Base-by-base conservation (phyloP, 2,113 vertebrate species). In the Mystacornis crossleyi region DNA sequence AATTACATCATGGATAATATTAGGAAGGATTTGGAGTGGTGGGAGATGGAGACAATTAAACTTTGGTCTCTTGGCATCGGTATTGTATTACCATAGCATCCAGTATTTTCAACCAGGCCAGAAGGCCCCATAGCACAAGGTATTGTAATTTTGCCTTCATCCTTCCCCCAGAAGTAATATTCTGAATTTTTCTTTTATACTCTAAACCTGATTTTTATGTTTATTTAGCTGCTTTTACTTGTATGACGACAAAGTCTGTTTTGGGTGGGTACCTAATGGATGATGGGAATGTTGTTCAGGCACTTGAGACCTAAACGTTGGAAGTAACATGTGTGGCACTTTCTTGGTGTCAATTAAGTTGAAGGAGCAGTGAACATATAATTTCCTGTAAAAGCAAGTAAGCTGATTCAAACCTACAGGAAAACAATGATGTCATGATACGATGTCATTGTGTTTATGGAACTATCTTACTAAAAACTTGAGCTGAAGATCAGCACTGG, bases 221-320 rank as follows among this genome's bases (percentile, higher is more conserved):
- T 94, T 90, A 89, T 86, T 92, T 96, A 93, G 60, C 75, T 95
- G 71, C 66, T 54, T 96, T 61, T 70, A 40, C 65, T 84, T 78
- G 21, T 13, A 62, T 50, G 55, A 78, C 4, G 38, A 60, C 34
- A 43, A 88, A 83, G 28, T 78, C 43, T 55, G 31, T 18, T 71
- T 67, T 83, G 38, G 88, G 79, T 90, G 92, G 71, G 43, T 88
- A 86, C 40, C 58, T 90, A 61, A 70, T 21, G 51, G 64, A 40
- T 86, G 86, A 43, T 64, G 80, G 40, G 80, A 81, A 92, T 69
- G 75, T 74, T 89, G 40, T 67, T 92, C 48, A 29, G 6, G 33
- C n/a, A 36, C 48, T 94, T 89, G 48, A 90, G 38, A 90, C 48
- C n/a, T 26, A 60, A 62, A 92, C 74, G 38, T 67, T 80, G 58